Conservation (phyloP, 2,113 vertebrate genomes). For the Saguinus imperator region DNA sequence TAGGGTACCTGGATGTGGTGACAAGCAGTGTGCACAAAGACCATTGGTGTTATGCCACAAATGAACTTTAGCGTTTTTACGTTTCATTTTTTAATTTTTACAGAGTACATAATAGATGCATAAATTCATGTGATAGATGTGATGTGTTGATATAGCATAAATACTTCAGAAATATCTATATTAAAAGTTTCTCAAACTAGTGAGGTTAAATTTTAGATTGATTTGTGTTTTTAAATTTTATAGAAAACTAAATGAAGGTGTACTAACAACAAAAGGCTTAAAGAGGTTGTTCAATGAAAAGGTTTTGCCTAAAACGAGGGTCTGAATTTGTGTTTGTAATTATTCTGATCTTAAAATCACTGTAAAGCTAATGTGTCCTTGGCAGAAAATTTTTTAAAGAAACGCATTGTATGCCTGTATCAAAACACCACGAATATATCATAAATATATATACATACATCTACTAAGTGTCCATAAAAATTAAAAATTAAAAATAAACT, state of each 20-base stretch:
- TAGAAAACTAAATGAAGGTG: background rate
- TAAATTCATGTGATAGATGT: too few relatives aligned
- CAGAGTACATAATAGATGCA: too few relatives aligned
- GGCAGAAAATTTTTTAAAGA: background rate
- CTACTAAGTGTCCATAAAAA: too few relatives aligned
- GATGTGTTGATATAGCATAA: too few relatives aligned
- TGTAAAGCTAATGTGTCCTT: background rate
- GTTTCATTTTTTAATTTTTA: too few relatives aligned
- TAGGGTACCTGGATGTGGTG: background rate
- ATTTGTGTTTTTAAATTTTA: background rate
- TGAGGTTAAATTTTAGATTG: background rate
- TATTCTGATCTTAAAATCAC: background rate
- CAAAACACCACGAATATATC: too few relatives aligned
- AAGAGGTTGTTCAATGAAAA: background rate
- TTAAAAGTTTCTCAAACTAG: background rate
- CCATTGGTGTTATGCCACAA: background rate
- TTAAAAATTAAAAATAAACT: too few relatives aligned
- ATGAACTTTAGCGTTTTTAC: background rate
- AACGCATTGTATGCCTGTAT: too few relatives aligned
- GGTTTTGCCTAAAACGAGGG: background rate
- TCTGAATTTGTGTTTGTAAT: background rate
- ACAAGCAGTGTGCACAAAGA: background rate
- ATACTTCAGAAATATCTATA: background rate
- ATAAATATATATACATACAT: too few relatives aligned
- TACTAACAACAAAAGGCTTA: background rate